phyloP scores from a whole-genome alignment of 2,888 invertebrate genomes.

The Marasmarcha lunaedactyla region DNA sequence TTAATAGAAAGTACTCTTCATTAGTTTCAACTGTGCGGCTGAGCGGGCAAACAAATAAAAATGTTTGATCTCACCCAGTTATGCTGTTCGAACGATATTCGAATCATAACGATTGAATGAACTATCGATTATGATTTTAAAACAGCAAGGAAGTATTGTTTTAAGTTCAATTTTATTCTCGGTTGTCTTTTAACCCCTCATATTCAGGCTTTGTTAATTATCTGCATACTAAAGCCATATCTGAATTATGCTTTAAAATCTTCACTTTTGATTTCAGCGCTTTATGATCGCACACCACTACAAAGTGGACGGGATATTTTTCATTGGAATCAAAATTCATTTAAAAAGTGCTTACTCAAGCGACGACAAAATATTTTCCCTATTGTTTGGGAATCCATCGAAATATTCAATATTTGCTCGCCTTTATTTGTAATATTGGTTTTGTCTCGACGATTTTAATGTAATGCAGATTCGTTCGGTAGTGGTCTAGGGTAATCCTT shows the following conservation, averaged over 20 bases:
- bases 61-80: constrained; percentile 60
- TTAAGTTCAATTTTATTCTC: constrained; percentile 4
- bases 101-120: constrained; percentile 45
- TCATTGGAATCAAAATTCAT: neutral
- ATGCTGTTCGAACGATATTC: constrained; percentile 50
- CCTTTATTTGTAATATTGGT: no score
- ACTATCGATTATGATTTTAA: constrained; percentile 24
- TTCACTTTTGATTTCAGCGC: neutral
- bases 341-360: constrained; percentile 1
- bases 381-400: no score
- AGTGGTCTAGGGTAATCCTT: no score
- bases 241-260: no score
- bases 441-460: no score
- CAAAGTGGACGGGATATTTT: neutral
- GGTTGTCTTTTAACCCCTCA: no score
- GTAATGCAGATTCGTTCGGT: no score
- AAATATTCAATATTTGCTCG: no score
- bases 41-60: constrained; percentile 63
- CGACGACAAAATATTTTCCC: no score
- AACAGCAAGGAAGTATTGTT: constrained; percentile 4
- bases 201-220: no score
- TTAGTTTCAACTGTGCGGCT: constrained; percentile 60
- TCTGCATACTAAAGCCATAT: no score
- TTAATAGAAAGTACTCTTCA: constrained; percentile 64
- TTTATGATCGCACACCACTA: neutral